Evolutionary conservation across 2,113 vertebrate species (phyloP).

Genomic region (Rhinopithecus roxellana): DNA sequence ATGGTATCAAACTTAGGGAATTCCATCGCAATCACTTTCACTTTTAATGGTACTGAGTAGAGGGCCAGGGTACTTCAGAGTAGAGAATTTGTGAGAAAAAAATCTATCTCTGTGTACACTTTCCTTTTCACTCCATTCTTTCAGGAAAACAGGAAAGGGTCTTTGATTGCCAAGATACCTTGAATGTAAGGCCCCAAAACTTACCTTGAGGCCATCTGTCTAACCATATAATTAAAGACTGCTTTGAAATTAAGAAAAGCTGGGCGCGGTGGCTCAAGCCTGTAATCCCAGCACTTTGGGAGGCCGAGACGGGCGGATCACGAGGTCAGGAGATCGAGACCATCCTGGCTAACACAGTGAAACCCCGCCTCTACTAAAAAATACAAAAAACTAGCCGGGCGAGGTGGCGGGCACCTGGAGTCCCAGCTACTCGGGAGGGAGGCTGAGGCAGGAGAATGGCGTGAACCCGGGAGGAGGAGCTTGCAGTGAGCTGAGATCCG

Average conservation of each 20-base stretch:
- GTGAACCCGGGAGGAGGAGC: no score
- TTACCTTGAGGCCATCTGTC: background rate
- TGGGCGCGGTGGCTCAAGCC: no score
- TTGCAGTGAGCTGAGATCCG: no score
- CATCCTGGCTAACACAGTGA: no score
- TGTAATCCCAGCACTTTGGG: no score
- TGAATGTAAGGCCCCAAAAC: background rate
- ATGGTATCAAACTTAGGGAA: background rate
- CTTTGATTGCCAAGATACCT: background rate
- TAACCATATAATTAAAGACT: background rate
- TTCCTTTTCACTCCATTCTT: background rate
- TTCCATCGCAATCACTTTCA: background rate
- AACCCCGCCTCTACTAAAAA: no score
- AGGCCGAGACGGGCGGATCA: no score
- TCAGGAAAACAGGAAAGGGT: background rate
- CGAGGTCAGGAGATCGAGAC: no score
- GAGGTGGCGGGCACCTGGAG: no score
- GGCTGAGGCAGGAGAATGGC: no score
- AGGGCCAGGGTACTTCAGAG: background rate
- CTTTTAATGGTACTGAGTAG: background rate
- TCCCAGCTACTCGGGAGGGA: no score
- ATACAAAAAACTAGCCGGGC: no score
- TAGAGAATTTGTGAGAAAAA: background rate
- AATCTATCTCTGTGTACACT: background rate
- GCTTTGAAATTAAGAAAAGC: background rate